Base-by-base conservation (phyloP, 2,113 vertebrate species). In the Mustela lutreola region DNA sequence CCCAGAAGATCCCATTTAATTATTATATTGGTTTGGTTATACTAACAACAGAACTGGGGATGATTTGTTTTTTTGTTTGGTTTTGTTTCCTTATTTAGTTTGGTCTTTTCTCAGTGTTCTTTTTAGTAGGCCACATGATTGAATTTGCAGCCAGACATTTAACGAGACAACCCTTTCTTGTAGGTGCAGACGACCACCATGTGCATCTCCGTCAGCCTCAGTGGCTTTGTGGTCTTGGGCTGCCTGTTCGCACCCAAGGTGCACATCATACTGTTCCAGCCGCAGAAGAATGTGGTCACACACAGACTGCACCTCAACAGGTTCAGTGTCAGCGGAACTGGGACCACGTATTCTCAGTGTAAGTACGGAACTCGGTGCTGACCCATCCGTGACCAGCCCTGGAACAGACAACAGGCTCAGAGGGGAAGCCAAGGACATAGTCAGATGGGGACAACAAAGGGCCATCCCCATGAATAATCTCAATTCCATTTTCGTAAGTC, bases 131-230 rank as follows among this genome's bases (percentile, higher is more conserved):
- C 50, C 58, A 63, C 10, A 2, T 62, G 86, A 56, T 14, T 19
- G 28, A n/a, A 62, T 89, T 45, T 80, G 53, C 6, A 53, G 48
- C 19, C 21, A 15, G 50, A 80, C 6, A 36, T 42, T 97, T 65
- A 97, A 97, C 58, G 11, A 67, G 19, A 4, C 45, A 81, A 89
- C 19, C 22, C 97, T 98, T 91, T 98, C 96, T 98, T 93, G 31
- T 90, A 99, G 99, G 99, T 99, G 78, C 99, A 99, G 98, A 99
- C 99, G 4, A 99, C 99, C 0, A 99, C 99, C 87, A 99, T 99
- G 99, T 99, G 99, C 96, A 99, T 99, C 99, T 99, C 99, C 0
- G 99, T 99, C 92, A 99, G 99, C 95, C 99, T 99, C 96, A 99
- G 99, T 6, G 99, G 99, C 73, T 99, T 99, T 1, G 99, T 99